Evolutionary conservation across 2,888 invertebrate species (phyloP).

Genomic region (Pterobdella sp.): DNA sequence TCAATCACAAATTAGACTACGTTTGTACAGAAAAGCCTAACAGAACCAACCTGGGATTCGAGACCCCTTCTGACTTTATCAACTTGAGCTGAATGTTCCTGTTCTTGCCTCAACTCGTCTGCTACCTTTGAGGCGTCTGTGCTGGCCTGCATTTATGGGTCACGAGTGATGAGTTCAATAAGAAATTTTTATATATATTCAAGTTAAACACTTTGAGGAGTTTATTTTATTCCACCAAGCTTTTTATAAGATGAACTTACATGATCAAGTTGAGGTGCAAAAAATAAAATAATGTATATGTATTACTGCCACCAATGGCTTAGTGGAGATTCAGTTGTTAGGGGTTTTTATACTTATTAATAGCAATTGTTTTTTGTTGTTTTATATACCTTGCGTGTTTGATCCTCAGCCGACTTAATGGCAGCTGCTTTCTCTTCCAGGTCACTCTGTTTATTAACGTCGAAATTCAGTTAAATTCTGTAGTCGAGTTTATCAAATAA

Average conservation of each 20-base stretch:
- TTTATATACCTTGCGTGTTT: constrained; percentile 77
- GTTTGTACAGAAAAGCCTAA: too few relatives aligned
- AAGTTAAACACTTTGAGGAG: constrained; percentile 75
- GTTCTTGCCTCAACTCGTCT: constrained; percentile 96
- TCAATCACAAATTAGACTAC: too few relatives aligned
- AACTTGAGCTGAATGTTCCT: constrained; percentile 94
- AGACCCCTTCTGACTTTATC: constrained; percentile 96
- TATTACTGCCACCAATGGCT: too few relatives aligned
- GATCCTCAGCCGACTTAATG: constrained; percentile 63
- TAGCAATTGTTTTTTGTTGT: too few relatives aligned
- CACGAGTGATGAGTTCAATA: constrained; percentile 37
- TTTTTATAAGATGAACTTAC: too few relatives aligned
- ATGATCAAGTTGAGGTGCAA: too few relatives aligned
- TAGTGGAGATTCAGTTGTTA: too few relatives aligned
- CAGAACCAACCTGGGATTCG: constrained; percentile 72
- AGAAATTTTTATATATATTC: constrained; percentile 37
- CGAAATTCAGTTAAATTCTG: too few relatives aligned
- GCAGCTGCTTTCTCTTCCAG: constrained; percentile 24
- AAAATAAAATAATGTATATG: too few relatives aligned
- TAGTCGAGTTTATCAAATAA: too few relatives aligned
- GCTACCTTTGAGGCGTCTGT: constrained; percentile 89
- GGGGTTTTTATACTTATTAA: too few relatives aligned
- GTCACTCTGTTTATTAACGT: constrained; percentile 1
- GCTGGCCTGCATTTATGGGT: constrained; percentile 40
- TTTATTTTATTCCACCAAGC: too few relatives aligned